Conservation (phyloP, 92 coral and sea anemone genomes). For the Parazoanthus swiftii region DNA sequence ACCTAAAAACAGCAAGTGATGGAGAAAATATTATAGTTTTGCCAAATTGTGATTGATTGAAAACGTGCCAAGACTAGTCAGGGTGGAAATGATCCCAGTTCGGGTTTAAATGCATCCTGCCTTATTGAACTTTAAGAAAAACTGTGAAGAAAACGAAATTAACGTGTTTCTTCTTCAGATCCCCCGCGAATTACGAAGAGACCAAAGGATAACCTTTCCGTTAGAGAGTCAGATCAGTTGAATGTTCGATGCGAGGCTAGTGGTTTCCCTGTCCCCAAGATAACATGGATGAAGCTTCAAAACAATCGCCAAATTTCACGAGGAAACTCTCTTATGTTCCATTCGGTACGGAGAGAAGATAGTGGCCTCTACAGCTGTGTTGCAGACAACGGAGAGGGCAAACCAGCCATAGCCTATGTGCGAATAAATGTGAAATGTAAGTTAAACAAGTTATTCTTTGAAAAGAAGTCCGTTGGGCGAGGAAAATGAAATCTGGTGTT, state of each 20-base stretch:
- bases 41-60: too few species aligned
- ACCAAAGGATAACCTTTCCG: conserved; percentile 40
- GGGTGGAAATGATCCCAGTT: too few species aligned
- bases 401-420: conserved; percentile 52
- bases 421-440: conserved; percentile 79
- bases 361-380: conserved; percentile 79
- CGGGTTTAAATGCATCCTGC: too few species aligned
- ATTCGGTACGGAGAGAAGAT: conserved; percentile 57
- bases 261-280: conserved; percentile 80
- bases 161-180: conserved; percentile 39
- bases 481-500: too few species aligned
- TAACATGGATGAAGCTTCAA: conserved; percentile 71
- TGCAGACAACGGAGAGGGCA: conserved; percentile 68
- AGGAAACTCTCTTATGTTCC: conserved; percentile 52
- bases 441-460: conserved; percentile 32
- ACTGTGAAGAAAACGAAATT: too few species aligned
- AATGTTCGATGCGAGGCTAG: conserved; percentile 62
- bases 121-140: too few species aligned
- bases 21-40: too few species aligned
- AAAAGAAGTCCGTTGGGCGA: too few species aligned
- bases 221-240: conserved; percentile 56
- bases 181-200: conserved; percentile 64
- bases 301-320: conserved; percentile 52
- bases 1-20: too few species aligned
- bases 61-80: too few species aligned